These are phyloP conservation scores for Otocyon megalotis DNA, from an alignment of 2,113 vertebrate genomes.

Conservation along the genomic window DNA sequence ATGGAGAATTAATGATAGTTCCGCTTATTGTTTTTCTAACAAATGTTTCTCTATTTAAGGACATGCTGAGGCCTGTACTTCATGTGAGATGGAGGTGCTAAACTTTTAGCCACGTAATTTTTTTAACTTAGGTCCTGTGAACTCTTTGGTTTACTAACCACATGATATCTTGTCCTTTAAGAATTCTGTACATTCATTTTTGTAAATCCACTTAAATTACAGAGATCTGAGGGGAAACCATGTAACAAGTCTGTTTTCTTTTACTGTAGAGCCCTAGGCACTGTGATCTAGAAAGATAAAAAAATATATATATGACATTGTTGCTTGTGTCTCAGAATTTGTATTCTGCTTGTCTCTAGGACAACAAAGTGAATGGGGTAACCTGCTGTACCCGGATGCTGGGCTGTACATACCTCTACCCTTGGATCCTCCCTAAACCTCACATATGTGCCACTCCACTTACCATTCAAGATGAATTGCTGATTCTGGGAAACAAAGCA, in stretches of 20 bases:
- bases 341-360: constrained; percentile 88
- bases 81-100: background rate
- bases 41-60: background rate
- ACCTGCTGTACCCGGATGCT: constrained; percentile 97
- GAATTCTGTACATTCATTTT: constrained; percentile 48
- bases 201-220: background rate
- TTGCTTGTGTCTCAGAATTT: constrained; percentile 54
- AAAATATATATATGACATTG: background rate
- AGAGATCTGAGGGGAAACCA: background rate
- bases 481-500: constrained; percentile 96
- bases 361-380: constrained; percentile 98
- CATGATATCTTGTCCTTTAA: constrained; percentile 39
- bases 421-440: constrained; percentile 96
- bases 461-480: constrained; percentile 94
- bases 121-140: constrained; percentile 44
- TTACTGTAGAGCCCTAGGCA: background rate
- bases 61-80: background rate
- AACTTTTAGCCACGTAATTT: constrained; percentile 40
- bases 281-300: background rate
- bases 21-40: constrained; percentile 25
- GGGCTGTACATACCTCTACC: constrained; percentile 96
- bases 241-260: background rate
- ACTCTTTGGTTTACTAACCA: constrained; percentile 22
- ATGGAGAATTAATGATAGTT: background rate
- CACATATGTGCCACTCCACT: constrained; percentile 92